phyloP scores from a whole-genome alignment of 2,797 vertebrate genomes.

The Crypturellus tataupa region DNA sequence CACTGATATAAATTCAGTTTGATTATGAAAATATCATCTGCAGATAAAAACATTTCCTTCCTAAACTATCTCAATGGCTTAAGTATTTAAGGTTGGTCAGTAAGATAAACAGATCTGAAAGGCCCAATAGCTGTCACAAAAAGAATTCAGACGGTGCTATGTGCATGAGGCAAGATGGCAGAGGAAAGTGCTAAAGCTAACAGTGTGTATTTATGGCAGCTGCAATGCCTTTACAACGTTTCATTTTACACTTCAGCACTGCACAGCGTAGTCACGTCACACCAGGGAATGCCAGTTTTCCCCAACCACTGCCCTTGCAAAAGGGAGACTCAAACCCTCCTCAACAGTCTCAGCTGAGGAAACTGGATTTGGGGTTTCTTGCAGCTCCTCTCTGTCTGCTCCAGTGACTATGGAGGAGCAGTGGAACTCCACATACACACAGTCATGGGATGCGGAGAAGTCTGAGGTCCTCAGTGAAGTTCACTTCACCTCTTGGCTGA shows the following conservation, averaged over 20 bases:
- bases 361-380: neutral
- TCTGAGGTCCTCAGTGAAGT: neutral
- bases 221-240: conserved; percentile 55
- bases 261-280: neutral
- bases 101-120: conserved; percentile 70
- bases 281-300: neutral
- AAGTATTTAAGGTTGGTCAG: conserved; percentile 63
- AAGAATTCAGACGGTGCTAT: conserved; percentile 33
- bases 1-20: conserved; percentile 41
- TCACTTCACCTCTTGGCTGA: neutral
- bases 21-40: conserved; percentile 59
- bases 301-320: conserved; percentile 22
- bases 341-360: neutral
- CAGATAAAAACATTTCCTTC: conserved; percentile 62
- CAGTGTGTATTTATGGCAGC: conserved; percentile 68
- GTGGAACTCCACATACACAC: neutral
- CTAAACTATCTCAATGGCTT: conserved; percentile 59
- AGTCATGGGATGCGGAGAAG: neutral
- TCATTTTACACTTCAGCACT: conserved; percentile 63
- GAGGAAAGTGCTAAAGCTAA: conserved; percentile 66
- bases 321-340: neutral
- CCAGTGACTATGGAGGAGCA: neutral
- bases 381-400: neutral
- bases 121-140: conserved; percentile 60
- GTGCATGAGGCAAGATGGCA: conserved; percentile 35